A percentile compares a stretch with the other conserved stretches of the same genome.
These are phyloP conservation scores for Mesocricetus auratus DNA, from an alignment of 2,113 vertebrate species.

Conservation along the genomic window DNA sequence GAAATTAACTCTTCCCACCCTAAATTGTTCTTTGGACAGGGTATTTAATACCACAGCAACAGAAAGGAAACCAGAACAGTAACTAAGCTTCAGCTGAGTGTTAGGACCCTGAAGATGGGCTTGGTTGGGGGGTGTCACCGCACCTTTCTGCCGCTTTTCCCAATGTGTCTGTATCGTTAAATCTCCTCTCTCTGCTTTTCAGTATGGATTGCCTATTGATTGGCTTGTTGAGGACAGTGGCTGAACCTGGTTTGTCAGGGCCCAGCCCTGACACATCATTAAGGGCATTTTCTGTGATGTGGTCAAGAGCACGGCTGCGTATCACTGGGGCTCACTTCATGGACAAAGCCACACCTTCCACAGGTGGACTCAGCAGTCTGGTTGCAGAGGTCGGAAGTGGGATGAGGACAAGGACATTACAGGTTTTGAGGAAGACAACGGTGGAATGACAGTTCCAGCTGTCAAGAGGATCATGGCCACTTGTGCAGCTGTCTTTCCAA, in stretches of 20 bases:
- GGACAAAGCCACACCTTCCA: neutral
- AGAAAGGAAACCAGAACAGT: neutral
- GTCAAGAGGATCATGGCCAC: neutral
- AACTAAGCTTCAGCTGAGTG: neutral
- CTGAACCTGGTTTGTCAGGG: neutral
- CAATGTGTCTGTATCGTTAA: too few species aligned
- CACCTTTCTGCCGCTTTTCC: too few species aligned
- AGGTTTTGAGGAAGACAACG: neutral
- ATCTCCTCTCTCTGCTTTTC: neutral
- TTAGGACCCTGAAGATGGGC: too few species aligned
- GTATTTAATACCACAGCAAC: neutral
- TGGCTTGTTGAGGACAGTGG: neutral
- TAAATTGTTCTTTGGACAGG: neutral
- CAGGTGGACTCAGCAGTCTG: neutral
- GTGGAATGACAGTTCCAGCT: accelerated
- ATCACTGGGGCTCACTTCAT: accelerated
- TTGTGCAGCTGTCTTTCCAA: neutral
- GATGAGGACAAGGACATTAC: neutral
- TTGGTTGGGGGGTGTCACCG: neutral
- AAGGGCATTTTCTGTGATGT: neutral
- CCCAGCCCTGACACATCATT: neutral
- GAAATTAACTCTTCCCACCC: neutral
- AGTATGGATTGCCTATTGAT: too few species aligned
- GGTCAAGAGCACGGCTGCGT: neutral
- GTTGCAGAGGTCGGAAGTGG: too few species aligned